Evolutionary conservation across 2,797 vertebrate species (phyloP).

Genomic region (Sylvilagus floridanus): DNA sequence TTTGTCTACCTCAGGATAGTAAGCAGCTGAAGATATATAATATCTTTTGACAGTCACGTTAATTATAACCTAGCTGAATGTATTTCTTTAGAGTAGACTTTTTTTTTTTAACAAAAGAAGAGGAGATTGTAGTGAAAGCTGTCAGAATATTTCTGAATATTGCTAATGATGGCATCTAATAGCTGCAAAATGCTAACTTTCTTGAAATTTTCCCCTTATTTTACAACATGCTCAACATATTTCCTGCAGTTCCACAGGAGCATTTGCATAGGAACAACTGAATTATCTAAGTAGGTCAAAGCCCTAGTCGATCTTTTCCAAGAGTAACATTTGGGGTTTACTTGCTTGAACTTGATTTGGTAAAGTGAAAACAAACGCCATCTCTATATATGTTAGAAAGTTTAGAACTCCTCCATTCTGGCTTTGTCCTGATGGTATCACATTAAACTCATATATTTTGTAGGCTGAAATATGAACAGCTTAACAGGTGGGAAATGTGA

Average conservation of each 20-base stretch:
- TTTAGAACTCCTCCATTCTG: conserved; percentile 64
- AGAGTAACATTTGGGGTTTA: conserved; percentile 42
- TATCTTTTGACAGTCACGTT: conserved; percentile 95
- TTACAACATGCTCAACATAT: conserved; percentile 25
- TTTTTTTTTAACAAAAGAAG: conserved; percentile 87
- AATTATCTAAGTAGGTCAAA: conserved; percentile 69
- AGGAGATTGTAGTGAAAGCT: conserved; percentile 91
- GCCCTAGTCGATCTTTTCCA: background rate
- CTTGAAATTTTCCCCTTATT: conserved; percentile 37
- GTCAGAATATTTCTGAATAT: conserved; percentile 91
- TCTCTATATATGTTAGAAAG: conserved; percentile 48
- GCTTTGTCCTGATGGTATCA: conserved; percentile 37
- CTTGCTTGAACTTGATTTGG: conserved; percentile 53
- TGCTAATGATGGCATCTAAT: conserved; percentile 84
- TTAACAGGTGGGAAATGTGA: conserved; percentile 46
- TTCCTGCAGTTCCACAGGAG: background rate
- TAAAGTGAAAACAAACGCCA: conserved; percentile 61
- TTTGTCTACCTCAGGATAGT: conserved; percentile 91
- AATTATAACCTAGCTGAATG: conserved; percentile 94
- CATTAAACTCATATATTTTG: background rate
- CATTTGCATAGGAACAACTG: conserved; percentile 47
- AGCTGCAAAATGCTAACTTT: conserved; percentile 63
- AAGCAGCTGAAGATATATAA: conserved; percentile 92
- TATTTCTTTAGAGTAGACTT: conserved; percentile 89
- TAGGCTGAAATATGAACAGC: conserved; percentile 53